Evolutionary conservation across 2,113 vertebrate genomes (phyloP), one percentile per base, ranked within the genome.

Genomic region (Gobius niger): DNA sequence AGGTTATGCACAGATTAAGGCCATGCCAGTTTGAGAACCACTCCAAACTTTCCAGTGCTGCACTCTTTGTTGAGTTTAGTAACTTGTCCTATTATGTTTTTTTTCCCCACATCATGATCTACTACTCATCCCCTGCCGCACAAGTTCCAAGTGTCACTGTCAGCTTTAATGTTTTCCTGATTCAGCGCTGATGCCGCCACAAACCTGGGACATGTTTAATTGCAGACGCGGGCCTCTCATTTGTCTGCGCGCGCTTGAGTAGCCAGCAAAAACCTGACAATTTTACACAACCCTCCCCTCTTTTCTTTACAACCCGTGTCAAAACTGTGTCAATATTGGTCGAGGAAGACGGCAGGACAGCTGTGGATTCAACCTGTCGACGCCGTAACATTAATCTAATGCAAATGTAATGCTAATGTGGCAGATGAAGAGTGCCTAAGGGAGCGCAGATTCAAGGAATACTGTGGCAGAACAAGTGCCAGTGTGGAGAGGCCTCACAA

Each of bases 361-460:
- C 70, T 79, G 72, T 34, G 18, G 51, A 70, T 82, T 78, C 59
- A 68, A 65, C 1, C 15, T 77, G 71, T 68, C 65, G 12, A 15
- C 0, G 19, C 74, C 51, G 11, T 53, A 63, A 57, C 79, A 67
- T 49, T 78, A 42, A 84, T 68, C 44, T 72, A 68, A 82, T 82
- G 80, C 77, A 74, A 78, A 79, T 81, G 67, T 64, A 46, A 81
- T 81, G 77, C 77, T 78, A 78, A 78, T 85, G 69, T 81, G 46
- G 63, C 61, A 73, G 67, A 65, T 51, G 63, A 12, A 54, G 47
- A 63, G 47, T 61, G 59, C 68, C 68, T 47, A 24, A 44, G 61
- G 65, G 52, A 54, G 47, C 24, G 72, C 18, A 13, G 18, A 34
- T 34, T 16, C 72, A 15, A 68, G 73, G 75, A 62, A 70, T 65